Conservation (phyloP, 2,888 invertebrate species). For the Pollenia labialis region DNA sequence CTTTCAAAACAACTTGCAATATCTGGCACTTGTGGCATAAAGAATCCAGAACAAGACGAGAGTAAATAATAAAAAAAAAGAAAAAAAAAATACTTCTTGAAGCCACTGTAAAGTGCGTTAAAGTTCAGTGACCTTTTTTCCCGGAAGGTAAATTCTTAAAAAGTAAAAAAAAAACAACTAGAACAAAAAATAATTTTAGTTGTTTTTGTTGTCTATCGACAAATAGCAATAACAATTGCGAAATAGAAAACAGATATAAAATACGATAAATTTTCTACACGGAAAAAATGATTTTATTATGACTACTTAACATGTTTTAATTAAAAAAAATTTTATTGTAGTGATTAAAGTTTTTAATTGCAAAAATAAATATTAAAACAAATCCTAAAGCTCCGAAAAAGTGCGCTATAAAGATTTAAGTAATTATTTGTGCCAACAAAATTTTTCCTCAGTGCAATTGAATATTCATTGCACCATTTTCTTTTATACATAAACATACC, state of each 20-base stretch:
- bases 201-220: slow-evolving; percentile 32
- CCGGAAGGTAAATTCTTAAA: slow-evolving; percentile 48
- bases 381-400: too few species aligned
- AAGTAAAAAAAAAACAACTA: neutral
- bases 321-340: too few species aligned
- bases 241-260: slow-evolving; percentile 19
- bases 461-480: slow-evolving; percentile 19
- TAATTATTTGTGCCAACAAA: too few species aligned
- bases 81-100: neutral
- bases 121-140: slow-evolving; percentile 41
- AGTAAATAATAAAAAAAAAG: neutral
- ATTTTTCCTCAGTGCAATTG: neutral
- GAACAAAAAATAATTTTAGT: slow-evolving; percentile 16
- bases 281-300: too few species aligned
- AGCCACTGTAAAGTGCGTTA: slow-evolving; percentile 22
- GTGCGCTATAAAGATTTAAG: too few species aligned
- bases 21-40: slow-evolving; percentile 24
- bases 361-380: too few species aligned
- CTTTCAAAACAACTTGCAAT: slow-evolving; percentile 41
- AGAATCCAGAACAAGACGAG: neutral
- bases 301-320: too few species aligned
- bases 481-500: neutral
- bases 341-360: too few species aligned
- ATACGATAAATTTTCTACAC: slow-evolving; percentile 16
- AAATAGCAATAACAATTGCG: neutral